Evolutionary conservation across 64 coral and sea anemone species (phyloP).

Genomic region (Catalaphyllia jardinei): DNA sequence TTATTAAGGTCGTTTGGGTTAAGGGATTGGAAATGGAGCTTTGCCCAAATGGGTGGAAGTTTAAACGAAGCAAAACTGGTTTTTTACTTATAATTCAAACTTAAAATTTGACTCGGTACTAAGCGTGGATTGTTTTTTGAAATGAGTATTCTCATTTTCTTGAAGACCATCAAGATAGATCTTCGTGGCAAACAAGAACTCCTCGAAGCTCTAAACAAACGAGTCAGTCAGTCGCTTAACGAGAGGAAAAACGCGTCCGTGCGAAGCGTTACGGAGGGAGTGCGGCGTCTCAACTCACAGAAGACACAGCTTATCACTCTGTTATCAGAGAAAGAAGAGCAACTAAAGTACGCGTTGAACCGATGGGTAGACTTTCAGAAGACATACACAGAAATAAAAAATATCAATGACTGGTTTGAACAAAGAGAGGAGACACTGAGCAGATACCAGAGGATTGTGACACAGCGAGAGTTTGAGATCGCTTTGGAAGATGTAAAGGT

Average conservation of each 20-base stretch:
- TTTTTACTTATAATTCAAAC: no score
- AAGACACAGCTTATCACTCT: conserved; percentile 42
- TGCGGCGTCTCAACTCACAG: conserved; percentile 37
- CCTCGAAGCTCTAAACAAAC: conserved; percentile 51
- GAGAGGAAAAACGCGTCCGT: conserved; percentile 31
- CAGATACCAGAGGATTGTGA: conserved; percentile 84
- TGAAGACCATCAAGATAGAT: conserved; percentile 60
- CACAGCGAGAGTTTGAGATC: conserved; percentile 77
- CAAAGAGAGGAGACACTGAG: conserved; percentile 63
- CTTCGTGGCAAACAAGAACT: conserved; percentile 29
- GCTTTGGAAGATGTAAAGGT: conserved; percentile 94
- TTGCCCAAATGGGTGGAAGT: no score
- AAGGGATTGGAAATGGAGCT: no score
- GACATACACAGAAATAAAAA: conserved; percentile 68
- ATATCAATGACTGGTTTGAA: conserved; percentile 87
- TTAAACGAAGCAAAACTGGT: no score
- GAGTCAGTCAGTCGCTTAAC: conserved; percentile 35
- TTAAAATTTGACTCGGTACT: no score
- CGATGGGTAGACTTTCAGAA: conserved; percentile 88
- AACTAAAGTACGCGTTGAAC: conserved; percentile 59
- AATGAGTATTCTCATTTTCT: not conserved
- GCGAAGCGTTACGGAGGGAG: conserved; percentile 28
- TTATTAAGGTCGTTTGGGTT: no score
- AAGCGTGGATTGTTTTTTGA: not conserved
- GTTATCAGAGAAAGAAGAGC: conserved; percentile 72